Percentiles rank a stretch among this genome's conserved stretches.
Evolutionary conservation across 2,797 vertebrate species (phyloP).

Genomic region (Macropodus opercularis): DNA sequence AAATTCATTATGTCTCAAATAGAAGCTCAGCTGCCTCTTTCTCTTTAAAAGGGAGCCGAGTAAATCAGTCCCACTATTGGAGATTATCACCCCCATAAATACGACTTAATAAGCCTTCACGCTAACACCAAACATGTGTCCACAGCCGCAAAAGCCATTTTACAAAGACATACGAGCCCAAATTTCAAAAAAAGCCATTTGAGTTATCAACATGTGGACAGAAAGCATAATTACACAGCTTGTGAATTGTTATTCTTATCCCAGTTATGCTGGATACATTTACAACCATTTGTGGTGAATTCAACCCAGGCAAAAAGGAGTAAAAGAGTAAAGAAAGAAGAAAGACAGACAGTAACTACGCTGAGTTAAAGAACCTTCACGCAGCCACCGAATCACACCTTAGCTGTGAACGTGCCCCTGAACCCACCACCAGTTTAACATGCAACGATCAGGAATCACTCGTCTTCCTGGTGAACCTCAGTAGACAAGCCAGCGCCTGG

Average conservation of each 20-base stretch:
- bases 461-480: neutral
- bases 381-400: too few relatives aligned
- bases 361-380: too few relatives aligned
- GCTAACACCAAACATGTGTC: slow-evolving; percentile 58
- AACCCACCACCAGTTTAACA: too few relatives aligned
- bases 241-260: slow-evolving; percentile 3
- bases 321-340: neutral
- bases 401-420: too few relatives aligned
- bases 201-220: slow-evolving; percentile 27
- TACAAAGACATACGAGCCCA: neutral
- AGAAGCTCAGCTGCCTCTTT: slow-evolving; percentile 1
- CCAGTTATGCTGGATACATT: neutral
- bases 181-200: neutral
- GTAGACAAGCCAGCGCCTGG: neutral
- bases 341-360: too few relatives aligned
- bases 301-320: too few relatives aligned
- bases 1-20: slow-evolving; percentile 38
- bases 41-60: slow-evolving; percentile 10
- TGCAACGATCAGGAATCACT: too few relatives aligned
- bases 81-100: slow-evolving; percentile 61
- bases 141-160: slow-evolving; percentile 11
- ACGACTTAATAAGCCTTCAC: slow-evolving; percentile 53
- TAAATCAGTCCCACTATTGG: slow-evolving; percentile 35
- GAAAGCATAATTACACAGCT: slow-evolving; percentile 14
- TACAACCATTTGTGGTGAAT: neutral